These are phyloP conservation scores for Sinocyclocheilus rhinocerous DNA, from an alignment of 2,113 vertebrate genomes.

Conservation along the genomic window DNA sequence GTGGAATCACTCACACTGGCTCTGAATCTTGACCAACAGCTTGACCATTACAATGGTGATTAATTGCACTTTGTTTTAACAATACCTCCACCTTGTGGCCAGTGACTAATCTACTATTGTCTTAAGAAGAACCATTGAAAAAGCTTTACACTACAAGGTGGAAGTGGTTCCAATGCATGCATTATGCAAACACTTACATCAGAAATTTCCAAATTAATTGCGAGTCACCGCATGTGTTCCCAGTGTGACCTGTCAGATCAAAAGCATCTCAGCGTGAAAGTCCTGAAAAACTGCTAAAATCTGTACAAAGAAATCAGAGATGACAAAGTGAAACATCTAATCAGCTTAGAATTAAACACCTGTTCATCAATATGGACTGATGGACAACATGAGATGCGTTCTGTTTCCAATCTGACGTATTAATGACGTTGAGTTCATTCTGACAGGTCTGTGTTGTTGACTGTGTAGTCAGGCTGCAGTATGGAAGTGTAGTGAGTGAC, in stretches of 20 bases:
- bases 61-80: constrained; percentile 39
- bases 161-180: neutral
- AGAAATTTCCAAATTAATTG: neutral
- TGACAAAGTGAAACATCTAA: too few relatives aligned
- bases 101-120: constrained; percentile 13
- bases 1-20: neutral
- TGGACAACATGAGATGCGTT: too few relatives aligned
- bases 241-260: neutral
- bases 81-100: constrained; percentile 60
- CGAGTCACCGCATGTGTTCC: neutral
- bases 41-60: neutral
- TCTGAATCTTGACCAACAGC: neutral
- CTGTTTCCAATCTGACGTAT: too few relatives aligned
- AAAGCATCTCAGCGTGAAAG: too few relatives aligned
- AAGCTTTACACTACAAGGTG: too few relatives aligned
- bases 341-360: too few relatives aligned
- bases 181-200: neutral
- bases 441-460: neutral
- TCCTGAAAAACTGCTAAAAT: too few relatives aligned
- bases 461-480: neutral
- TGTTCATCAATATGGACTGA: too few relatives aligned
- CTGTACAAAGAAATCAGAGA: too few relatives aligned
- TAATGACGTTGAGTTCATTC: neutral
- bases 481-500: neutral
- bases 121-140: neutral